Evolutionary conservation across 2,113 vertebrate species (phyloP).

Genomic region (Entosphenus tridentatus): DNA sequence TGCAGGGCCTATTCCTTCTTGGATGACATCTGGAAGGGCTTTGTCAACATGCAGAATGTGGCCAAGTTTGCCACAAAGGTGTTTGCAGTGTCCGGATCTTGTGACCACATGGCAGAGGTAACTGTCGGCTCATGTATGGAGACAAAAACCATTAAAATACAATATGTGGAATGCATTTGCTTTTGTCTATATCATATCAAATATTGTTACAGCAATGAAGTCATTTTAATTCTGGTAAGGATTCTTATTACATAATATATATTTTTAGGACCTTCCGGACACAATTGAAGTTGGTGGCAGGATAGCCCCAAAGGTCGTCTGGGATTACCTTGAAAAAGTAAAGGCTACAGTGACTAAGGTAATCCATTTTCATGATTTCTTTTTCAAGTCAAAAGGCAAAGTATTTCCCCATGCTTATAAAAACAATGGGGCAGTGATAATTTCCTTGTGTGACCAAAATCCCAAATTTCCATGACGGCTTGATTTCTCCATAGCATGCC

Average conservation of each 20-base stretch:
- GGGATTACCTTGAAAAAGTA: too few relatives aligned
- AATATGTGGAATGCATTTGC: neutral
- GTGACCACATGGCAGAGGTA: conserved; percentile 64
- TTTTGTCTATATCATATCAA: conserved; percentile 6
- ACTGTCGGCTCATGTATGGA: neutral
- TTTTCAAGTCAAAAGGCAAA: too few relatives aligned
- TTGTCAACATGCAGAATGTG: conserved; percentile 80
- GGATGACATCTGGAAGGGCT: conserved; percentile 2
- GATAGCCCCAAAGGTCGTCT: too few relatives aligned
- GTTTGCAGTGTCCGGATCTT: conserved; percentile 65
- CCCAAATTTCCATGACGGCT: too few relatives aligned
- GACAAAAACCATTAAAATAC: neutral
- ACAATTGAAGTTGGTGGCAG: conserved; percentile 54
- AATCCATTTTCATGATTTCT: too few relatives aligned
- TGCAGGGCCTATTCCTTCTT: neutral
- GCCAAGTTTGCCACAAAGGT: conserved; percentile 93
- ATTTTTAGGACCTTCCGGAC: conserved; percentile 65
- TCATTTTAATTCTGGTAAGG: too few relatives aligned
- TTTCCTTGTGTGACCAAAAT: too few relatives aligned
- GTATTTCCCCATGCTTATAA: too few relatives aligned
- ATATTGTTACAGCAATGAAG: neutral
- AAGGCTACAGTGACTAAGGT: too few relatives aligned
- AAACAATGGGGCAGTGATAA: too few relatives aligned
- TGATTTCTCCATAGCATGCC: too few relatives aligned
- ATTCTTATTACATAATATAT: conserved; percentile 7